Base-by-base conservation (phyloP, 2,797 vertebrate genomes). In the Morus bassanus region DNA sequence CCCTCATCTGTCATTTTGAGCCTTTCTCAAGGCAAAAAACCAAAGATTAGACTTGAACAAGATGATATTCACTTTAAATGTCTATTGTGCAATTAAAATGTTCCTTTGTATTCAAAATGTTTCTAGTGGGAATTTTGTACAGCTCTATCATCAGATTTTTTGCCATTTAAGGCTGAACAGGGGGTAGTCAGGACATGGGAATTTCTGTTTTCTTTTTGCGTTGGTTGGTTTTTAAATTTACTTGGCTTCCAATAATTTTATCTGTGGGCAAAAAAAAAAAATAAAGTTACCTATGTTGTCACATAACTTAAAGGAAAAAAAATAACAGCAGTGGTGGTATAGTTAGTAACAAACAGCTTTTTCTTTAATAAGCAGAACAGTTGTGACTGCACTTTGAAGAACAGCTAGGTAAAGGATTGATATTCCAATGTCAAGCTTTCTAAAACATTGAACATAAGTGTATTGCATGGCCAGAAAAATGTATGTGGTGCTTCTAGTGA, bases 71-170 rank as follows among this genome's bases (percentile, higher is more conserved):
- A 79, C 75, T 92, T 95, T 91, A 68, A 68, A 70, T 64, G 14
- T 88, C 80, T 83, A 8, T 31, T 61, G 88, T 96, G 91, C 92
- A 96, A 94, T 96, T 91, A 61, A 92, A 93, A 61, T 31, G 43
- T 88, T 94, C 79, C 59, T 89, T 93, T 74, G 12, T 84, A 45
- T 64, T 88, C 27, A 3, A 2, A 57, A 45, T 59, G 59, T 91
- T 95, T 92, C 37, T 64, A 23, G 37, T 33, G 45, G 80, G 60
- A 86, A 85, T 88, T 77, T 91, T 90, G 45, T 85, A 85, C 18
- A 79, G 56, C 46, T 84, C 45, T 82, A 5, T 67, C n/a, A n/a
- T n/a, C 51, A 51, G 54, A 30, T 56, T 74, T 87, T 93, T 88
- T 88, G 27, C 53, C 56, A 8, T 53, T 69, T 87, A 31, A 60